Evolutionary conservation across 2,888 invertebrate genomes (phyloP).

Genomic region (Apamea crenata): DNA sequence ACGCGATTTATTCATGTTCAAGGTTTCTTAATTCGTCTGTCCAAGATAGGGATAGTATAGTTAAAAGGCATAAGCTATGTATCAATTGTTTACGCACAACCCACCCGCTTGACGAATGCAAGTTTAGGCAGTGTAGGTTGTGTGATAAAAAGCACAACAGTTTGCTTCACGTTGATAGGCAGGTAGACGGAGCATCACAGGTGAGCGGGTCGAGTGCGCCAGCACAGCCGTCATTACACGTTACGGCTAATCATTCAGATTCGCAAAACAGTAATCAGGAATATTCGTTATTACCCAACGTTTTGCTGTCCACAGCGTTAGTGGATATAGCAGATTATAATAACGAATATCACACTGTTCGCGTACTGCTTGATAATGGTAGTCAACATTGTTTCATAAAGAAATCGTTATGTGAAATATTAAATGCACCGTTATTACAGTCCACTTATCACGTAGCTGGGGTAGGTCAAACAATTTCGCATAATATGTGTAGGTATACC

Average conservation of each 20-base stretch:
- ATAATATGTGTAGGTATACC: too few relatives aligned
- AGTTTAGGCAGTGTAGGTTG: slow-evolving; percentile 6
- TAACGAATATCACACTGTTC: too few relatives aligned
- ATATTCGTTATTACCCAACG: background rate
- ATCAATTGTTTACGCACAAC: too few relatives aligned
- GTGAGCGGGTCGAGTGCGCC: background rate
- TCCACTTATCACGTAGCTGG: too few relatives aligned
- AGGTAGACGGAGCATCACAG: slow-evolving; percentile 3
- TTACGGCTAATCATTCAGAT: background rate
- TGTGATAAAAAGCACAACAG: slow-evolving; percentile 4
- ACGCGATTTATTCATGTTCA: too few relatives aligned
- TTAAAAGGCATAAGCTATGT: background rate
- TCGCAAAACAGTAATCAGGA: background rate
- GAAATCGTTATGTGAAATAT: too few relatives aligned
- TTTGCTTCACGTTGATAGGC: slow-evolving; percentile 1
- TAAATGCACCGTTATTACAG: too few relatives aligned
- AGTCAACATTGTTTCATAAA: too few relatives aligned
- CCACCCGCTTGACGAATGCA: background rate
- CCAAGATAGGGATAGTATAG: background rate
- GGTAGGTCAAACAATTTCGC: too few relatives aligned
- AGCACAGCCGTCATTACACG: background rate
- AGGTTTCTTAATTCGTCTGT: background rate
- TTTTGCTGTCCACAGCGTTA: slow-evolving; percentile 3
- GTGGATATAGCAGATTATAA: slow-evolving; percentile 6
- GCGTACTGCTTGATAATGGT: too few relatives aligned